Evolutionary conservation across 1,140 invertebrate genomes (phyloP).

Genomic region (Steinernema khuongi): DNA sequence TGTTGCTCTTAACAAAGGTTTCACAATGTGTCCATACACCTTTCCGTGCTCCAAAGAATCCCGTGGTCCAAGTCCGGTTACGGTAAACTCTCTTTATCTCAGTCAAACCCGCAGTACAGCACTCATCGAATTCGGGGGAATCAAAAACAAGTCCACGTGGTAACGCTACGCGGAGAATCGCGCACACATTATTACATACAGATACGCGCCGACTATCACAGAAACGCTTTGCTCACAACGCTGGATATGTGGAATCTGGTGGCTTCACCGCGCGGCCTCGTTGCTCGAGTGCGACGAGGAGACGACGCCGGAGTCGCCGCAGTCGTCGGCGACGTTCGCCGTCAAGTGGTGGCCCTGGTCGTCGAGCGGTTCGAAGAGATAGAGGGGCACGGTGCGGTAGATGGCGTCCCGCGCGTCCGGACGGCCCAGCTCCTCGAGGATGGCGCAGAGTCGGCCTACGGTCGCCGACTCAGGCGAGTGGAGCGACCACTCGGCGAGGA

Average conservation of each 20-base stretch:
- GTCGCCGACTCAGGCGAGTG: constrained; percentile 60
- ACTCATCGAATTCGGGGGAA: not conserved
- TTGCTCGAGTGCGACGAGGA: constrained; percentile 31
- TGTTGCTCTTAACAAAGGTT: too few species aligned
- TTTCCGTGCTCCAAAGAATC: too few species aligned
- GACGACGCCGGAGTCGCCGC: constrained; percentile 33
- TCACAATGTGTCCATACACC: too few species aligned
- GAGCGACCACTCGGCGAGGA: constrained; percentile 62
- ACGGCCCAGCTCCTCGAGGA: constrained; percentile 63
- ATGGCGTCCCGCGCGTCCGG: constrained; percentile 63
- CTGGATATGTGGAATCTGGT: not conserved
- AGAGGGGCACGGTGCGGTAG: constrained; percentile 61
- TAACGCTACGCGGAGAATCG: too few species aligned
- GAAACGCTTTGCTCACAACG: not conserved
- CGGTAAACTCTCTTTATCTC: constrained; percentile 9
- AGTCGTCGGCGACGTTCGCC: constrained; percentile 22
- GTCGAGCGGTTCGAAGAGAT: constrained; percentile 58
- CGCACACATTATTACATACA: not conserved
- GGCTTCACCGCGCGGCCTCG: constrained; percentile 10
- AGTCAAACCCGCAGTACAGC: not conserved
- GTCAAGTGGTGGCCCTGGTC: constrained; percentile 31
- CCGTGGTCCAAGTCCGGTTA: too few species aligned
- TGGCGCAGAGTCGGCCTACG: constrained; percentile 61
- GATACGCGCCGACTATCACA: not conserved
- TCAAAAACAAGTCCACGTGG: not conserved